Conservation (phyloP, 2,888 invertebrate species). For the Gryllus longicercus region DNA sequence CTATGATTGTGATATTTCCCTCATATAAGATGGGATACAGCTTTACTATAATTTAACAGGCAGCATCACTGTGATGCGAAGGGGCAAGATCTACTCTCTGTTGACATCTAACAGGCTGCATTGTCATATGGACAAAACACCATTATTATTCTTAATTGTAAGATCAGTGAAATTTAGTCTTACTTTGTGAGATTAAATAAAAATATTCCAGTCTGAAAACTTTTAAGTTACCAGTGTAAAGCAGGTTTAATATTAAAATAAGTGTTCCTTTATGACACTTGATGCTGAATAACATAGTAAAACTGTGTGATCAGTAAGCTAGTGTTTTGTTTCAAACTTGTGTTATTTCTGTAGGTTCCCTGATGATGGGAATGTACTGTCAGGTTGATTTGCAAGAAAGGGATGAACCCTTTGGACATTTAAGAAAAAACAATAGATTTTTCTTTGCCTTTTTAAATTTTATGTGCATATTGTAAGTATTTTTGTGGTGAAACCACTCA, state of each 20-base stretch:
- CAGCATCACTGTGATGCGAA: slow-evolving; percentile 23
- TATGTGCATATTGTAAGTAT: slow-evolving; percentile 17
- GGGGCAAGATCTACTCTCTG: not conserved
- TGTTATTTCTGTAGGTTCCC: slow-evolving; percentile 25
- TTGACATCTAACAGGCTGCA: not conserved
- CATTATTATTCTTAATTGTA: slow-evolving; percentile 28
- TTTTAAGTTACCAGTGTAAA: slow-evolving; percentile 36
- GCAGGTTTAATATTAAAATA: slow-evolving; percentile 32
- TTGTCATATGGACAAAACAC: slow-evolving; percentile 11
- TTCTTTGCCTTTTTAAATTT: not conserved
- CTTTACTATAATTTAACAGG: slow-evolving; percentile 12
- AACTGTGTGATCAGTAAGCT: slow-evolving; percentile 29
- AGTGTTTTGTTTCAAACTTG: slow-evolving; percentile 26
- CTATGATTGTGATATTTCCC: slow-evolving; percentile 19
- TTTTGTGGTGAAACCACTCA: slow-evolving; percentile 17
- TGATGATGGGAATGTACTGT: slow-evolving; percentile 24
- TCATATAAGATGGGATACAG: slow-evolving; percentile 23
- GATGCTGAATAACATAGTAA: slow-evolving; percentile 25
- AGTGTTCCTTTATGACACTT: slow-evolving; percentile 35
- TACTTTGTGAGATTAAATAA: slow-evolving; percentile 21
- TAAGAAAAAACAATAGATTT: not conserved
- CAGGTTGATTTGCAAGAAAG: slow-evolving; percentile 26
- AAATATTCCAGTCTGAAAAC: slow-evolving; percentile 27
- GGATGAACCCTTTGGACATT: slow-evolving; percentile 35
- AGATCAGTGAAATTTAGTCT: slow-evolving; percentile 26